Evolutionary conservation across 2,113 vertebrate species (phyloP).

Genomic region (Dicentrarchus labrax): DNA sequence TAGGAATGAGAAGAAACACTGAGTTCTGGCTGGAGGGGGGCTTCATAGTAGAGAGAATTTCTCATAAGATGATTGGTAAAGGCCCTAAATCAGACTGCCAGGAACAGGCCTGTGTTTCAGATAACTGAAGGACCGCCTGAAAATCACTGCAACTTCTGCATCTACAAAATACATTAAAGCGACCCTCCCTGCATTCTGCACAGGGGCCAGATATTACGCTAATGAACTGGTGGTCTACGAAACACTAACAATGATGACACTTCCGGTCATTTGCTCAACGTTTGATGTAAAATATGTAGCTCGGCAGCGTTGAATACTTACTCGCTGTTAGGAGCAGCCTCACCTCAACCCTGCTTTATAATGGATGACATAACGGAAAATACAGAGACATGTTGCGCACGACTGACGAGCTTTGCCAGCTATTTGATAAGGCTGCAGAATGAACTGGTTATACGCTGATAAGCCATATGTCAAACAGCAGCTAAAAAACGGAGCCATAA

Average conservation of each 20-base stretch:
- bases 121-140: too few relatives aligned
- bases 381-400: not conserved
- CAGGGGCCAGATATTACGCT: too few relatives aligned
- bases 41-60: too few relatives aligned
- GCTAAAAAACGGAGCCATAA: not conserved
- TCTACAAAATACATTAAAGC: too few relatives aligned
- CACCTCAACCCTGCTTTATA: not conserved
- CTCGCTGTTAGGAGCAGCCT: not conserved
- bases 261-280: not conserved
- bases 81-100: too few relatives aligned
- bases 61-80: too few relatives aligned
- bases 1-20: too few relatives aligned
- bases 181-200: not conserved
- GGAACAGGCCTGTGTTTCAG: too few relatives aligned
- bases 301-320: not conserved
- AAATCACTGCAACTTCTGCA: not conserved
- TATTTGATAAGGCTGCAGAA: not conserved
- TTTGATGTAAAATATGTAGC: not conserved
- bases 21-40: too few relatives aligned
- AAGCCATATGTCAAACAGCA: not conserved
- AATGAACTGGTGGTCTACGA: too few relatives aligned
- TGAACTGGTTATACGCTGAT: not conserved
- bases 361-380: slow-evolving; percentile 1
- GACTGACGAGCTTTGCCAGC: not conserved
- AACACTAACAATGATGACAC: not conserved